Evolutionary conservation across 2,888 invertebrate genomes (phyloP).

Genomic region (Meteorus colon): DNA sequence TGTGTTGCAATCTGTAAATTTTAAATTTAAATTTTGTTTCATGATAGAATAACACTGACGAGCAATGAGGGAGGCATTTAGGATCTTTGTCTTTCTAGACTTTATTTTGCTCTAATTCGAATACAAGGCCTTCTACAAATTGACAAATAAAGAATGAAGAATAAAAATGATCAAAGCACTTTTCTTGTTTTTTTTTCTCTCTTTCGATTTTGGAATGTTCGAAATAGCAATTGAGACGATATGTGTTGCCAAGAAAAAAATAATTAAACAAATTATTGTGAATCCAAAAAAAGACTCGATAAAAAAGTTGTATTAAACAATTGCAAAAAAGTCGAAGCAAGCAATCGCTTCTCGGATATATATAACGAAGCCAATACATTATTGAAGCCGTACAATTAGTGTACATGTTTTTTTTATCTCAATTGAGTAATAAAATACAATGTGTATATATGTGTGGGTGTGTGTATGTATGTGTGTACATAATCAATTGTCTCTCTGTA

Average conservation of each 20-base stretch:
- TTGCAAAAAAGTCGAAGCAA: conserved; percentile 54
- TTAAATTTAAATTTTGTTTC: background rate
- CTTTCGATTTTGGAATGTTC: conserved; percentile 67
- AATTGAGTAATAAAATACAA: conserved; percentile 46
- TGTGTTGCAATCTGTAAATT: background rate
- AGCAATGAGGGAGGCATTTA: conserved; percentile 32
- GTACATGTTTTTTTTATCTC: conserved; percentile 43
- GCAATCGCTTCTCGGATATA: conserved; percentile 51
- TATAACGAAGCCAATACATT: conserved; percentile 49
- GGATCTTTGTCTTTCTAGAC: conserved; percentile 70
- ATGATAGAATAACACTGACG: conserved; percentile 24
- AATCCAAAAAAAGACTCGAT: conserved; percentile 26
- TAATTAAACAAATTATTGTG: conserved; percentile 30
- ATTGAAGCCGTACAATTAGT: conserved; percentile 50
- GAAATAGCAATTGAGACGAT: conserved; percentile 62
- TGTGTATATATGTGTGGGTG: conserved; percentile 25
- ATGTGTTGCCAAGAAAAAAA: conserved; percentile 56
- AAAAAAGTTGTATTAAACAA: conserved; percentile 32
- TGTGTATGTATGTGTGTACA: conserved; percentile 40
- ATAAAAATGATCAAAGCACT: conserved; percentile 55
- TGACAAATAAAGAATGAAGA: conserved; percentile 56
- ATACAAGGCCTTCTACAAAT: conserved; percentile 72
- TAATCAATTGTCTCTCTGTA: conserved; percentile 27
- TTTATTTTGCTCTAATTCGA: conserved; percentile 73
- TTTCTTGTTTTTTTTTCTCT: conserved; percentile 5